phyloP scores from a whole-genome alignment of 2,888 invertebrate genomes.

The Ctena decussata region DNA sequence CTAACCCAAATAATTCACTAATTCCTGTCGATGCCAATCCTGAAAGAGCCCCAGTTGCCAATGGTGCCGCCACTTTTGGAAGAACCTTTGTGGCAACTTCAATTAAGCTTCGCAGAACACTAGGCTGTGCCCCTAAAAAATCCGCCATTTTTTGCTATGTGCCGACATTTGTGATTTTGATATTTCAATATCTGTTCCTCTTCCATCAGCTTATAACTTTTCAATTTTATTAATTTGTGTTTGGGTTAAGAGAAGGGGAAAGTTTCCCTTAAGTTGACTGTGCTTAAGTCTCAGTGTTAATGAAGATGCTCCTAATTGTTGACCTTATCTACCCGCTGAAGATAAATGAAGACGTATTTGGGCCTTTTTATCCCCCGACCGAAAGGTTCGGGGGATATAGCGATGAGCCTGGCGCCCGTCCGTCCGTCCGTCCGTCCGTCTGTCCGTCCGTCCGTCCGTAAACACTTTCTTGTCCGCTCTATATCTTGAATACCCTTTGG shows the following conservation, averaged over 20 bases:
- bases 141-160: background rate
- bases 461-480: too few relatives aligned
- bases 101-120: too few relatives aligned
- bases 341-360: background rate
- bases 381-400: too few relatives aligned
- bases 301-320: too few relatives aligned
- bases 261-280: background rate
- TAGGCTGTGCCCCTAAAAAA: background rate
- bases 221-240: background rate
- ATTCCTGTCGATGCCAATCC: too few relatives aligned
- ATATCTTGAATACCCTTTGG: too few relatives aligned
- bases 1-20: background rate
- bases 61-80: background rate
- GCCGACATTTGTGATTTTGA: background rate
- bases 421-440: too few relatives aligned
- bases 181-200: background rate
- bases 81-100: background rate
- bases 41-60: too few relatives aligned
- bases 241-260: background rate
- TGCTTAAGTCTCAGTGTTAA: too few relatives aligned
- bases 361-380: too few relatives aligned
- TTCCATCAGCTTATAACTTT: background rate
- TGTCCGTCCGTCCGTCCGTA: too few relatives aligned
- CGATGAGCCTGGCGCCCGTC: too few relatives aligned
- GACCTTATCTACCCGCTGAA: background rate